Evolutionary conservation across 2,797 vertebrate species (phyloP), one percentile per base, ranked within the genome.

Genomic region (Pachyuromys duprasi): DNA sequence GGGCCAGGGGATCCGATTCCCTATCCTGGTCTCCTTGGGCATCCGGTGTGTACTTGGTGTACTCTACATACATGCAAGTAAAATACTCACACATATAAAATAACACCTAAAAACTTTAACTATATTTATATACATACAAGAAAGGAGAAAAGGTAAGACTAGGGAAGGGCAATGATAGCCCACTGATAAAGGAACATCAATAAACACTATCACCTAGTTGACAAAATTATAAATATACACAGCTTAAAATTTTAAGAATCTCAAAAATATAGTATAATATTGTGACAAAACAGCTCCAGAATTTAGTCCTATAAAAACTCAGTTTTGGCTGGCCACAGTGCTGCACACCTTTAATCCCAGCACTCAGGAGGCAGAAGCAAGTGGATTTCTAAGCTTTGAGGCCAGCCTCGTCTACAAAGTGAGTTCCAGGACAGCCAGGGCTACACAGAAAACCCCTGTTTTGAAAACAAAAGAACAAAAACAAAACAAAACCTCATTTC

Each of bases 181-280:
- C 69, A 86, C 45, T 86, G 36, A 95, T 45, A 86, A 93, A 72
- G 13, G 17, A 15, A 53, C 88, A 20, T 89, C 39, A 94, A 90
- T 36, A 96, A 95, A 95, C 45, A 96, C 15, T 42, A 79, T 42
- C 6, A 81, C 4, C n/a, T 70, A 79, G 31, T 90, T 87, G 83
- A 65, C 39, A 74, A 39, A 95, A 92, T 55, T 53, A 96, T 42
- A 9, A 39, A 89, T 45, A 20, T 8, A 92, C n/a, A 72, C 1
- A 55, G 36, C 4, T 92, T 83, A 92, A 94, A 93, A 84, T 15
- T 90, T 42, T n/a, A 82, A 91, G 80, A 3, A 6, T 55, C 80
- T 95, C 82, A 76, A 92, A 92, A 92, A 93, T 36, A 5, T 80
- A 67, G 20, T 39, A 90, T 1, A 90, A n/a, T 70, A 92, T 62